These are phyloP conservation scores for Passerina amoena DNA, from an alignment of 2,113 vertebrate genomes.

Conservation along the genomic window DNA sequence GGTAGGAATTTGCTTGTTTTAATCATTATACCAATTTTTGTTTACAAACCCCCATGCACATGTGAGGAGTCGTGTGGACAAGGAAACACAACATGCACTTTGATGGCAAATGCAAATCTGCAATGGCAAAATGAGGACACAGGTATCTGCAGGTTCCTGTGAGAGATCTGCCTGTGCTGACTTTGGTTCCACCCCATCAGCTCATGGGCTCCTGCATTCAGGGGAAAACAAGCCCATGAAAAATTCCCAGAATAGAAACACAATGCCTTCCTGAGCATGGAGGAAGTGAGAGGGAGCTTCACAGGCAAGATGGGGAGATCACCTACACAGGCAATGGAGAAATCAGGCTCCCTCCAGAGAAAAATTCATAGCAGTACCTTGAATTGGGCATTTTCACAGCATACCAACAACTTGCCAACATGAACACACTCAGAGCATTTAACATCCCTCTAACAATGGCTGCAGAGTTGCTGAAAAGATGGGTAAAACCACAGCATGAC, in stretches of 20 bases:
- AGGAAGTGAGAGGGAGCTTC: neutral
- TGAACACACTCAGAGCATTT: neutral
- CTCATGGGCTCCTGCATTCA: neutral
- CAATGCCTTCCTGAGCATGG: neutral
- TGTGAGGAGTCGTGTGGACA: slow-evolving; percentile 25
- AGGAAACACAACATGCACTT: slow-evolving; percentile 61
- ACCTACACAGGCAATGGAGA: neutral
- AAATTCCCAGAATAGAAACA: neutral
- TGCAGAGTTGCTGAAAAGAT: neutral
- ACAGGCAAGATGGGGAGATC: neutral
- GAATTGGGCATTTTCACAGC: neutral
- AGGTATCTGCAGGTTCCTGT: neutral
- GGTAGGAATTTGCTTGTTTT: neutral
- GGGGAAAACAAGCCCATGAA: neutral
- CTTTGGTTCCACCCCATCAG: neutral
- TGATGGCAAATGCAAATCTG: slow-evolving; percentile 46
- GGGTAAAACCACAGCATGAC: neutral
- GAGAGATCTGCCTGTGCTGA: neutral
- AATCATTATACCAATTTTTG: neutral
- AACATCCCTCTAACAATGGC: neutral
- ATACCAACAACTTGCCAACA: neutral
- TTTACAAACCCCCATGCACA: slow-evolving; percentile 57
- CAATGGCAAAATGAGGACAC: slow-evolving; percentile 51
- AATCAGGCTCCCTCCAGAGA: neutral
- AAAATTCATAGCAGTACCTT: neutral